A percentile compares a stretch with the other conserved stretches of the same genome.
These are phyloP conservation scores for Aphodius granarius DNA, from an alignment of 2,888 invertebrate species.

Conservation along the genomic window DNA sequence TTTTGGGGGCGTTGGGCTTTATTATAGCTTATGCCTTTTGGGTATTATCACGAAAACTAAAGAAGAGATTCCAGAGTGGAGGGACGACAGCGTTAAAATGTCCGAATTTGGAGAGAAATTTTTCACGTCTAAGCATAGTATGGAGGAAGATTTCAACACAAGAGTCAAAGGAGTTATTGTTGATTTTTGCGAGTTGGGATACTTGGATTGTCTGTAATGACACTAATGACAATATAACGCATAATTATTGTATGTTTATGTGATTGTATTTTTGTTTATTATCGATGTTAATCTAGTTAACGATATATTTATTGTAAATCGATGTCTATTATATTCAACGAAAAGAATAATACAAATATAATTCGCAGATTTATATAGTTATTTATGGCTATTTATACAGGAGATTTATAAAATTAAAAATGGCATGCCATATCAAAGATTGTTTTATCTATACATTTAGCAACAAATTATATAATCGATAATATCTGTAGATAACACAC, in stretches of 20 bases:
- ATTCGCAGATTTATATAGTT: too few species aligned
- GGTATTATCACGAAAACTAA: constrained; percentile 38
- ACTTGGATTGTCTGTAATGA: constrained; percentile 2
- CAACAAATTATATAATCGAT: too few species aligned
- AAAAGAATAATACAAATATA: too few species aligned
- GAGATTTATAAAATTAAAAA: too few species aligned
- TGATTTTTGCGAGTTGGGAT: constrained; percentile 10
- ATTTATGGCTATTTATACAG: too few species aligned
- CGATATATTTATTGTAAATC: too few species aligned
- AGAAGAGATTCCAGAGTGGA: constrained; percentile 37
- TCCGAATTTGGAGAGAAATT: neutral
- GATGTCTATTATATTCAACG: too few species aligned
- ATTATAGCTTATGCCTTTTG: constrained; percentile 35
- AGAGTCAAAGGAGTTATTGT: constrained; percentile 8
- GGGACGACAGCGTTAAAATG: constrained; percentile 19
- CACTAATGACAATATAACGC: too few species aligned
- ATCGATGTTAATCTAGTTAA: too few species aligned
- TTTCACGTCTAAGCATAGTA: neutral
- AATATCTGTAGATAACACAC: too few species aligned
- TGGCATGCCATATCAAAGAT: too few species aligned
- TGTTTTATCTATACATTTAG: too few species aligned
- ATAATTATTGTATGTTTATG: neutral
- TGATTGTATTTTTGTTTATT: neutral
- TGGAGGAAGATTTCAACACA: neutral
- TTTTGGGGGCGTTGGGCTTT: constrained; percentile 38